A percentile compares a stretch with the other conserved stretches of the same genome.
Evolutionary conservation across 53 echinoderm and acorn worm genomes (phyloP).

Genomic region (Temnopleurus reevesii): DNA sequence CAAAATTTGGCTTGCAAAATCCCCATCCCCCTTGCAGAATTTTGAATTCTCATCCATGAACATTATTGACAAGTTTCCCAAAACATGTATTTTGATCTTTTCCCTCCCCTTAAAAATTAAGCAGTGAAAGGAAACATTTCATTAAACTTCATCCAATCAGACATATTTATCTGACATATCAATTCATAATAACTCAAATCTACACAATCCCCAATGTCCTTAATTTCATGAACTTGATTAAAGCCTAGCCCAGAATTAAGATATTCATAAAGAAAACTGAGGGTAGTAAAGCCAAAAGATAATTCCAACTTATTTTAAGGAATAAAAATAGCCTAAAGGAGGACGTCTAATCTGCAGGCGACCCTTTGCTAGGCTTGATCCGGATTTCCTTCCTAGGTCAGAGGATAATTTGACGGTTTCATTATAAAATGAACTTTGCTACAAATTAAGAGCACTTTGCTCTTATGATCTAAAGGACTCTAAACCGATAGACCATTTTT

Average conservation of each 20-base stretch:
- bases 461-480: too few relatives aligned
- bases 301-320: slow-evolving; percentile 6
- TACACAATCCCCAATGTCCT: not conserved
- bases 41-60: too few relatives aligned
- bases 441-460: not conserved
- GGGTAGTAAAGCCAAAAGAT: not conserved
- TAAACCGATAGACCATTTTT: too few relatives aligned
- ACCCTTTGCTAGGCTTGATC: slow-evolving; percentile 2
- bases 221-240: slow-evolving; percentile 2
- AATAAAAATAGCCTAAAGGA: slow-evolving; percentile 34
- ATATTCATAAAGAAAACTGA: not conserved
- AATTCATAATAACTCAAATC: not conserved
- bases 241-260: not conserved
- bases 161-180: too few relatives aligned
- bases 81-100: too few relatives aligned
- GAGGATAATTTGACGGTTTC: not conserved
- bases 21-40: too few relatives aligned
- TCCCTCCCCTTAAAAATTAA: too few relatives aligned
- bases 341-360: slow-evolving; percentile 28
- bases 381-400: slow-evolving; percentile 43
- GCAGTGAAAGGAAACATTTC: too few relatives aligned
- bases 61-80: too few relatives aligned
- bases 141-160: too few relatives aligned
- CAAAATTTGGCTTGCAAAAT: too few relatives aligned
- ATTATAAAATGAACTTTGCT: not conserved